Percentiles rank a stretch among this genome's conserved stretches.
Conservation (phyloP, 2,888 invertebrate genomes). For the Dioctria rufipes region DNA sequence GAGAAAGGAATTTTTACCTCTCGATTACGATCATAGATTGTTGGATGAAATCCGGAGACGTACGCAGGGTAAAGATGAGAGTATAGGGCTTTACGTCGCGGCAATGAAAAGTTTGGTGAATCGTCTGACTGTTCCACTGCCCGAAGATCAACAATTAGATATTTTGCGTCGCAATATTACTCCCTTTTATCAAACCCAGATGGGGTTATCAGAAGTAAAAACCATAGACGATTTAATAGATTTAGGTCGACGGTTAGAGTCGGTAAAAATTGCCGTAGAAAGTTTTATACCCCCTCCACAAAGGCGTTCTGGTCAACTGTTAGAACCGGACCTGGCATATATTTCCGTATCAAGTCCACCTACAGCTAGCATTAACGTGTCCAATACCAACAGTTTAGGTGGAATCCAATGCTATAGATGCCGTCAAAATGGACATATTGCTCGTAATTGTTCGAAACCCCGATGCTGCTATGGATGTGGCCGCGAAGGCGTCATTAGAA, state of each 20-base stretch:
- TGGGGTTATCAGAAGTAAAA: background rate
- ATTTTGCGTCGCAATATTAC: background rate
- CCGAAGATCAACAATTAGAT: background rate
- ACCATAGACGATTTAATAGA: background rate
- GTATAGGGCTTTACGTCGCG: background rate
- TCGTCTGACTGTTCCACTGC: background rate
- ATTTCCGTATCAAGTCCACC: background rate
- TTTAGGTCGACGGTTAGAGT: background rate
- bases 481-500: too few species aligned
- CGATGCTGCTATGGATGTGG: too few species aligned
- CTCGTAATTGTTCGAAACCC: too few species aligned
- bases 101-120: background rate
- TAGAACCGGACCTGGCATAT: background rate
- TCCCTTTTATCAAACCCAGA: background rate
- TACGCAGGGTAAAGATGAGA: background rate
- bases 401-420: background rate
- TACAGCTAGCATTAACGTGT: background rate
- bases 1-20: background rate
- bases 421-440: background rate
- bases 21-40: background rate
- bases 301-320: background rate
- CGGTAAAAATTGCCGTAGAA: background rate
- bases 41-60: background rate
- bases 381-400: background rate
- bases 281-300: background rate